Base-by-base conservation (phyloP, 2,888 invertebrate species). In the Poecilobothrus nobilitatus region DNA sequence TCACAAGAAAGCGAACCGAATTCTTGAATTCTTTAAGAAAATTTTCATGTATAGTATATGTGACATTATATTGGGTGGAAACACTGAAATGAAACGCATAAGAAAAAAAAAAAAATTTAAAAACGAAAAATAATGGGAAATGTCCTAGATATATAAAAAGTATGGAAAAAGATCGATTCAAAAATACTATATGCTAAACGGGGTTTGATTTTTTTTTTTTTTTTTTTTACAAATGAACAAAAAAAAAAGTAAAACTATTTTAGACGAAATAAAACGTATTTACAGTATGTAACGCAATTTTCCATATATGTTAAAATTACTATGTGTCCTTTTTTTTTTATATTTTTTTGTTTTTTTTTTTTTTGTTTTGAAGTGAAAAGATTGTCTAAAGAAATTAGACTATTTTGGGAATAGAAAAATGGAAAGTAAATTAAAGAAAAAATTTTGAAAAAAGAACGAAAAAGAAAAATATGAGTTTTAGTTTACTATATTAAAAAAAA, bases 201-300 rank as follows among this genome's bases (percentile, higher is more conserved):
- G 37, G 37, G 12, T 37, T 37, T 37, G 3, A 10, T 37, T 10
- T 37, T 37, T 37, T 37, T 37, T 37, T 37, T 37, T 37, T 37
- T 37, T 37, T n/a, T n/a, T n/a, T n/a, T n/a, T n/a, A n/a, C 34
- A 34, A 34, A 8, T 34, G 8, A 7, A 34, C 34, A 34, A 34
- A 34, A n/a, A n/a, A n/a, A n/a, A n/a, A n/a, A n/a, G n/a, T 27
- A 27, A 27, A 27, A 27, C 27, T 4, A 2, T 27, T 27, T 41
- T 15, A 41, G 15, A 53, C n/a, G 53, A 53, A 53, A 18, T 53
- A 18, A 53, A 53, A 18, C 53, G 63, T 27, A 63, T 63, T 9
- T 62, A 27, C 27, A 27, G 27, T 27, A 27, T 22, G 63, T 63
- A 63, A 63, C 63, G 63, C 63, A 63, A 63, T 63, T 63, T 63